Evolutionary conservation across 2,888 invertebrate genomes (phyloP).

Genomic region (Xestia rhomboidea): DNA sequence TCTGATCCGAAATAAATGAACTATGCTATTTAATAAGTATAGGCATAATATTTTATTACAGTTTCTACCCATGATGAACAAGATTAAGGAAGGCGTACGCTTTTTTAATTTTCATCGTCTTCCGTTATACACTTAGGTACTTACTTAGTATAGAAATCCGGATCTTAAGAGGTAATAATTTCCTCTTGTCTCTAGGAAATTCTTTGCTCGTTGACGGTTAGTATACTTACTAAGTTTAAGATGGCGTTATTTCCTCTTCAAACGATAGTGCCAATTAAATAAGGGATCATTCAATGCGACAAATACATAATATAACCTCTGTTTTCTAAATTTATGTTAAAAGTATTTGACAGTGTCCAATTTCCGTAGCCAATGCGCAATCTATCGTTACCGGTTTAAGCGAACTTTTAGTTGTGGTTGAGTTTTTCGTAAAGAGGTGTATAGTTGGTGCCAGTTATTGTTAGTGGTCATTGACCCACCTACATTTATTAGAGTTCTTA

Average conservation of each 20-base stretch:
- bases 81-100: slow-evolving; percentile 44
- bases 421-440: background rate
- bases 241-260: background rate
- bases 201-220: slow-evolving; percentile 12
- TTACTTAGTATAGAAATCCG: slow-evolving; percentile 31
- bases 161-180: slow-evolving; percentile 36
- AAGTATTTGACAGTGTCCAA: background rate
- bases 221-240: background rate
- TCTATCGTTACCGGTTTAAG: background rate
- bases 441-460: no score
- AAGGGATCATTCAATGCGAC: background rate
- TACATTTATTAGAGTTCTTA: no score
- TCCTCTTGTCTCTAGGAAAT: slow-evolving; percentile 46
- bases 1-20: slow-evolving; percentile 23
- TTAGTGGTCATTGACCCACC: no score
- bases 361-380: background rate
- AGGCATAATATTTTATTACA: slow-evolving; percentile 19
- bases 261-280: background rate
- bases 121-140: slow-evolving; percentile 43
- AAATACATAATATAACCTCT: no score
- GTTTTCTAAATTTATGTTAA: no score
- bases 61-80: slow-evolving; percentile 26
- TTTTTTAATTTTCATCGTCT: slow-evolving; percentile 33
- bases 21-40: slow-evolving; percentile 6
- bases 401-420: background rate